Percentiles rank a stretch among this genome's conserved stretches.
These are phyloP conservation scores for Aurelia aurita DNA, from an alignment of 30 jellyfish, hydroid and myxozoan species.

Conservation along the genomic window DNA sequence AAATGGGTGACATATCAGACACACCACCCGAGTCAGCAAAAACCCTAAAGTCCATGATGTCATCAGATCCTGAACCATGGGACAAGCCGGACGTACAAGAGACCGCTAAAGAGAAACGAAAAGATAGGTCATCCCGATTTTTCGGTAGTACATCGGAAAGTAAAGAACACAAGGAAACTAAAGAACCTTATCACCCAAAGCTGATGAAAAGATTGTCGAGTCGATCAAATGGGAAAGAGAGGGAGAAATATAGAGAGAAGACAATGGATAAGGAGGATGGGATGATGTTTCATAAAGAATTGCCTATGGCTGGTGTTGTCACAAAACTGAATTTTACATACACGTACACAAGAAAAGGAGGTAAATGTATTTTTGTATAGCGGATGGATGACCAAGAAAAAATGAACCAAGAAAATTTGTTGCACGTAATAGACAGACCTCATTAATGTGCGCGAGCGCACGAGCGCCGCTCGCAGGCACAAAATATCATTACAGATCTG, in stretches of 20 bases:
- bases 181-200: slow-evolving; percentile 45
- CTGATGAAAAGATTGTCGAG: slow-evolving; percentile 56
- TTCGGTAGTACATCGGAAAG: slow-evolving; percentile 47
- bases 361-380: slow-evolving; percentile 21
- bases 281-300: slow-evolving; percentile 32
- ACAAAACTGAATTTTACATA: slow-evolving; percentile 72
- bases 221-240: slow-evolving; percentile 51
- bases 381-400: too few species aligned
- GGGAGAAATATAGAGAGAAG: slow-evolving; percentile 20
- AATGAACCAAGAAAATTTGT: too few species aligned
- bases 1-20: slow-evolving; percentile 58
- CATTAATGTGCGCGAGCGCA: too few species aligned
- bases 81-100: slow-evolving; percentile 42
- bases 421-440: too few species aligned
- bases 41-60: slow-evolving; percentile 17
- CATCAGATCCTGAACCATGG: slow-evolving; percentile 32
- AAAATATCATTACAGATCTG: too few species aligned
- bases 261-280: slow-evolving; percentile 92
- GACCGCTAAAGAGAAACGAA: slow-evolving; percentile 50
- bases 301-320: slow-evolving; percentile 84
- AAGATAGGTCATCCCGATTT: slow-evolving; percentile 62
- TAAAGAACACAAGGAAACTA: slow-evolving; percentile 24
- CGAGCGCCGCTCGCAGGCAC: too few species aligned
- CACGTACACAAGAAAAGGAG: slow-evolving; percentile 93
- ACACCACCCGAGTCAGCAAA: slow-evolving; percentile 59